These are phyloP conservation scores for Dasypolia templi DNA, from an alignment of 2,888 invertebrate genomes.

Conservation along the genomic window DNA sequence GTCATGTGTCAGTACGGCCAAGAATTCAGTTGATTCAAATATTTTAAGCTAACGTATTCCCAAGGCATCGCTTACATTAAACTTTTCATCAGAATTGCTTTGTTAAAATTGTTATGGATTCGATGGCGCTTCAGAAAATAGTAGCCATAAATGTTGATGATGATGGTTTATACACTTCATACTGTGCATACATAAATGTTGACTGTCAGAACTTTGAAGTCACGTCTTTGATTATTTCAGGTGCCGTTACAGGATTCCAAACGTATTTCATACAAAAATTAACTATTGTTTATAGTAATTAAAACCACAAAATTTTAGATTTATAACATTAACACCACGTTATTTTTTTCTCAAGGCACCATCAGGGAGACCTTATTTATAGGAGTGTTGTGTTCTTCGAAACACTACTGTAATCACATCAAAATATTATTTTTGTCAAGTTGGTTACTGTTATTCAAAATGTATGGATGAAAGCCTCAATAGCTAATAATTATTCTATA, in stretches of 20 bases:
- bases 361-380: not conserved
- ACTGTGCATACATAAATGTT: slow-evolving; percentile 44
- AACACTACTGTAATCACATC: not conserved
- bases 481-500: not conserved
- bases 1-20: slow-evolving; percentile 50
- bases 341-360: too few relatives aligned
- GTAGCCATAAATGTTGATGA: slow-evolving; percentile 50
- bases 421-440: not conserved
- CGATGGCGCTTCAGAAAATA: slow-evolving; percentile 50
- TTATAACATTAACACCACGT: not conserved
- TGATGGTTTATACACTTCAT: slow-evolving; percentile 24
- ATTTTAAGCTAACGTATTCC: slow-evolving; percentile 60
- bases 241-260: slow-evolving; percentile 24
- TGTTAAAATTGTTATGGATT: slow-evolving; percentile 49
- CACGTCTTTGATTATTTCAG: slow-evolving; percentile 33
- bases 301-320: slow-evolving; percentile 15
- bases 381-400: not conserved
- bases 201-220: not conserved
- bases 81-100: slow-evolving; percentile 53
- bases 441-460: not conserved
- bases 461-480: not conserved
- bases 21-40: slow-evolving; percentile 55
- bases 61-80: slow-evolving; percentile 45
- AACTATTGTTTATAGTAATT: slow-evolving; percentile 22
- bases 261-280: slow-evolving; percentile 15